Evolutionary conservation across 2,113 vertebrate genomes (phyloP).

Genomic region (Pachyramphus minor): DNA sequence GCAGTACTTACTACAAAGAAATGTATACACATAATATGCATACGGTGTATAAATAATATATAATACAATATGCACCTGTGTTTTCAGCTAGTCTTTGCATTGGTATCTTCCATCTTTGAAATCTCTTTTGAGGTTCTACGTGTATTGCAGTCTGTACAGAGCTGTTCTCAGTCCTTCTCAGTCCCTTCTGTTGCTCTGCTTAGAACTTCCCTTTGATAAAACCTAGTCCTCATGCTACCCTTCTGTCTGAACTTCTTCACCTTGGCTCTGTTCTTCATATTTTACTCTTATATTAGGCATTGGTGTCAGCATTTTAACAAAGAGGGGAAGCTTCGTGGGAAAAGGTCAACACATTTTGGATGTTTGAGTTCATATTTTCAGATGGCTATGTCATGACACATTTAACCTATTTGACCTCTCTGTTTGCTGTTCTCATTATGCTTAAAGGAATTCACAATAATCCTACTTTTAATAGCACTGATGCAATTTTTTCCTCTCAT

Average conservation of each 20-base stretch:
- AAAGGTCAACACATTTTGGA: neutral
- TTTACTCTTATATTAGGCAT: neutral
- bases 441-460: neutral
- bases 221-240: neutral
- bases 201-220: neutral
- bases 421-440: neutral
- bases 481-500: neutral
- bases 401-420: neutral
- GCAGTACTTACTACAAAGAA: neutral
- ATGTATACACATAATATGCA: fast-evolving
- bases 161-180: neutral
- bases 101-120: neutral
- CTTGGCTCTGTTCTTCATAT: neutral
- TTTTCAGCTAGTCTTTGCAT: neutral
- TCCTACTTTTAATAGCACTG: neutral
- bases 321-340: neutral
- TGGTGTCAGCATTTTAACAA: neutral
- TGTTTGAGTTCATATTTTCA: neutral
- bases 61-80: neutral
- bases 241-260: neutral
- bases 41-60: neutral
- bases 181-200: neutral
- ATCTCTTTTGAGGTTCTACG: neutral
- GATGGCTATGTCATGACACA: neutral
- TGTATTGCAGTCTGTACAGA: neutral